These are phyloP conservation scores for Nannoperca obscura DNA, from an alignment of 2,797 vertebrate species.

Conservation along the genomic window DNA sequence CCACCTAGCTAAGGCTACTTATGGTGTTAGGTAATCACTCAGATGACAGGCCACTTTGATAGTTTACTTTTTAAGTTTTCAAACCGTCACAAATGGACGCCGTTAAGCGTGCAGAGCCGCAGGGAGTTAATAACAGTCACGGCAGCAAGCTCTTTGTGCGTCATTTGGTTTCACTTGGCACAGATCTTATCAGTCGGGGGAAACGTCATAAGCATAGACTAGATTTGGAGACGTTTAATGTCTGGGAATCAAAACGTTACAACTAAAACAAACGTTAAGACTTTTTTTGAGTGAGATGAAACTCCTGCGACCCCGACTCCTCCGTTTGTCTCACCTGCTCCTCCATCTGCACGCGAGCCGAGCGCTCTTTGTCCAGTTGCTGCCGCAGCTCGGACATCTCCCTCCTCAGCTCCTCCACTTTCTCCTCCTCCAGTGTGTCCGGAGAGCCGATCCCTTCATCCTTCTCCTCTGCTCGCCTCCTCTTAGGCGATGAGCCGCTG, in stretches of 20 bases:
- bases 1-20: not conserved
- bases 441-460: slow-evolving; percentile 93
- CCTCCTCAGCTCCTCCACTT: slow-evolving; percentile 76
- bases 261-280: not conserved
- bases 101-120: not conserved
- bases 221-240: not conserved
- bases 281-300: not conserved
- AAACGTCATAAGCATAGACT: not conserved
- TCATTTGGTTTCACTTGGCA: not conserved
- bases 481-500: slow-evolving; percentile 92
- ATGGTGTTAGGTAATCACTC: not conserved
- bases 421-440: slow-evolving; percentile 80
- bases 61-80: not conserved
- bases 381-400: slow-evolving; percentile 80
- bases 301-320: not conserved
- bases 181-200: not conserved
- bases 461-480: slow-evolving; percentile 89
- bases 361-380: slow-evolving; percentile 81
- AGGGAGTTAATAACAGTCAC: too few species aligned
- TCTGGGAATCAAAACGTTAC: not conserved
- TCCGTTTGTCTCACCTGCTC: slow-evolving; percentile 74
- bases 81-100: not conserved
- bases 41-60: not conserved
- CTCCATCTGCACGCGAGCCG: slow-evolving; percentile 81
- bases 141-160: not conserved